phyloP scores from a whole-genome alignment of 1,140 invertebrate genomes.

The Mizuhopecten yessoensis region DNA sequence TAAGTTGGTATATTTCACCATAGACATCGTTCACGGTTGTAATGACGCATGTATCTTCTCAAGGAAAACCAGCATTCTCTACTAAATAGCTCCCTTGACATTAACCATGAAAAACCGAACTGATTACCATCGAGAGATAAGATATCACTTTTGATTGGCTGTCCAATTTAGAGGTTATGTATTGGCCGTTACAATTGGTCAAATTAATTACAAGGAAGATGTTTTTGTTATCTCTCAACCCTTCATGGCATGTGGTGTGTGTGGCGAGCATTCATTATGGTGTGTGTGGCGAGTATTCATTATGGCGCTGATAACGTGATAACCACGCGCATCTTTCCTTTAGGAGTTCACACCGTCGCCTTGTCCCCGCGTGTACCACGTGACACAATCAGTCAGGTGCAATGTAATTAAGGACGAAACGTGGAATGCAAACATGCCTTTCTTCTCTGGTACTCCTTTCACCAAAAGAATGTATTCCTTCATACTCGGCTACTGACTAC shows the following conservation, averaged over 20 bases:
- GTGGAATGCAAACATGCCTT: slow-evolving; percentile 6
- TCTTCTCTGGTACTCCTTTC: slow-evolving; percentile 4
- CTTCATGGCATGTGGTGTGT: slow-evolving; percentile 10
- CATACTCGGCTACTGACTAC: background rate
- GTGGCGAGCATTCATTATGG: background rate
- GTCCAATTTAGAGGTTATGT: slow-evolving; percentile 27
- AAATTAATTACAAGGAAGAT: background rate
- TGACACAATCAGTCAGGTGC: slow-evolving; percentile 31
- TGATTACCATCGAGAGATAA: slow-evolving; percentile 20
- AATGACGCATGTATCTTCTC: slow-evolving; percentile 3
- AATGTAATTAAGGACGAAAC: slow-evolving; percentile 34
- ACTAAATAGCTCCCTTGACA: slow-evolving; percentile 31
- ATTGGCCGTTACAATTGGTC: slow-evolving; percentile 26
- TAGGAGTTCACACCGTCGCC: slow-evolving; percentile 8
- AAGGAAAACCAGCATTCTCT: background rate
- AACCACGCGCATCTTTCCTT: background rate
- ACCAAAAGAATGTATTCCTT: background rate
- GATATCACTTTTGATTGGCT: slow-evolving; percentile 11
- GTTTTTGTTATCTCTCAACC: slow-evolving; percentile 32
- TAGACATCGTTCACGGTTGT: slow-evolving; percentile 14
- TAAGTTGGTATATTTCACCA: background rate
- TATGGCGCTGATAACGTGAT: background rate
- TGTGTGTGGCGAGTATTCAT: slow-evolving; percentile 36
- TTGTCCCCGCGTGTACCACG: background rate
- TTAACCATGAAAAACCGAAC: slow-evolving; percentile 34